Percentiles rank a stretch among this genome's conserved stretches.
These are phyloP conservation scores for Rhinophrynus dorsalis DNA, from an alignment of 2,797 vertebrate species.

Conservation along the genomic window DNA sequence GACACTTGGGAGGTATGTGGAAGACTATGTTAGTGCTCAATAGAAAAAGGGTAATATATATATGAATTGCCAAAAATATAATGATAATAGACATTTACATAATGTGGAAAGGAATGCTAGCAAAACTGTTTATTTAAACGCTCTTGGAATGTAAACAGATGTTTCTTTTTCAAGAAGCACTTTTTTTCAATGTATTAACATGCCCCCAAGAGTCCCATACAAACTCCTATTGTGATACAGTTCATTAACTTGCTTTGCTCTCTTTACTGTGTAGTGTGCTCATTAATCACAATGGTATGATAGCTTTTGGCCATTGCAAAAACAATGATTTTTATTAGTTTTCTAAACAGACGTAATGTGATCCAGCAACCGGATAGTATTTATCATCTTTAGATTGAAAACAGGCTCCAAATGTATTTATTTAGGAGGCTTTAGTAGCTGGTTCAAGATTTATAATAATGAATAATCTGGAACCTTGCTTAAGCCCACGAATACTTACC, in stretches of 20 bases:
- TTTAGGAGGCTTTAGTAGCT: background rate
- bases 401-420: background rate
- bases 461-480: too few relatives aligned
- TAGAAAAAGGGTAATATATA: too few relatives aligned
- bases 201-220: slow-evolving; percentile 24
- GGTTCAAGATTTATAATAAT: too few relatives aligned
- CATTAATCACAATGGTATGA: slow-evolving; percentile 35
- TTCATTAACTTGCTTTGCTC: slow-evolving; percentile 32
- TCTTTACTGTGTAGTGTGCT: background rate
- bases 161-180: slow-evolving; percentile 14
- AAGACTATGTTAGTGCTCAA: too few relatives aligned
- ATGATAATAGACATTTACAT: too few relatives aligned
- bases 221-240: slow-evolving; percentile 29
- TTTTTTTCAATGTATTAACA: slow-evolving; percentile 28
- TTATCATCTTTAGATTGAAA: slow-evolving; percentile 27
- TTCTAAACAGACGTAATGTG: slow-evolving; percentile 26
- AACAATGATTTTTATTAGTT: slow-evolving; percentile 42
- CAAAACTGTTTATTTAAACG: too few relatives aligned
- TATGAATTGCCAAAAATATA: too few relatives aligned
- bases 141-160: slow-evolving; percentile 25
- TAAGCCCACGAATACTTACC: too few relatives aligned
- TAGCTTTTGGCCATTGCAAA: slow-evolving; percentile 35
- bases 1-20: too few relatives aligned
- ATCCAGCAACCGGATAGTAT: slow-evolving; percentile 17
- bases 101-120: too few relatives aligned